Evolutionary conservation across 2,113 vertebrate genomes (phyloP).

Genomic region (Todiramphus saurophagus): DNA sequence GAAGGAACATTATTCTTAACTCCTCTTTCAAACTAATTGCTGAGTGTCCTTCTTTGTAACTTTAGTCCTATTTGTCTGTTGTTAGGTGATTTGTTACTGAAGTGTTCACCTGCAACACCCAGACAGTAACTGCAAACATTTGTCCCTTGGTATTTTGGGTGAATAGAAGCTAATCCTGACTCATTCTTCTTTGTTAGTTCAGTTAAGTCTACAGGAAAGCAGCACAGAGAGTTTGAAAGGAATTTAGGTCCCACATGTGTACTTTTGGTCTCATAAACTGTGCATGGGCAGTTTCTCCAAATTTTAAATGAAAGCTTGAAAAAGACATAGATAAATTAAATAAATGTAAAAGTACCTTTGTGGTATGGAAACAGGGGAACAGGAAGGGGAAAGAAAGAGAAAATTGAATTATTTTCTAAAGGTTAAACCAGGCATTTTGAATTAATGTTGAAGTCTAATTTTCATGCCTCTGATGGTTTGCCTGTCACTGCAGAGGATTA

Average conservation of each 20-base stretch:
- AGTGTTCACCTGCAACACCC: background rate
- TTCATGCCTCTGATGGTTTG: background rate
- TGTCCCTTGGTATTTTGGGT: background rate
- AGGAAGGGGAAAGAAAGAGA: background rate
- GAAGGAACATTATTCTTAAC: background rate
- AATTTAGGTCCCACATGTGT: background rate
- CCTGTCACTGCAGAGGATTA: constrained; percentile 35
- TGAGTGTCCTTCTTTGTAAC: background rate
- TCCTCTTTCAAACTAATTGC: background rate
- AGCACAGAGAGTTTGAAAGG: background rate
- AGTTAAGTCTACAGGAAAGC: background rate
- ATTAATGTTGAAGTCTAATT: constrained; percentile 52
- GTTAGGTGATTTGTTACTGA: background rate
- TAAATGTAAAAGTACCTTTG: background rate
- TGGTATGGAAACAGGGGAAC: background rate
- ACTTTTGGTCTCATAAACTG: background rate
- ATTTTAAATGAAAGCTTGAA: constrained; percentile 22
- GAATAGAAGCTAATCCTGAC: background rate
- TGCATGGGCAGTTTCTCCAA: background rate
- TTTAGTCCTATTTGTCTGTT: background rate
- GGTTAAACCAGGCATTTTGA: constrained; percentile 52
- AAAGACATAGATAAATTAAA: background rate
- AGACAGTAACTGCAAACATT: background rate
- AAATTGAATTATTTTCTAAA: constrained; percentile 51
- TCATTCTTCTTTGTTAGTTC: constrained; percentile 1